Conservation (phyloP, 2,797 vertebrate species). For the Enteromius thamalakanensis region DNA sequence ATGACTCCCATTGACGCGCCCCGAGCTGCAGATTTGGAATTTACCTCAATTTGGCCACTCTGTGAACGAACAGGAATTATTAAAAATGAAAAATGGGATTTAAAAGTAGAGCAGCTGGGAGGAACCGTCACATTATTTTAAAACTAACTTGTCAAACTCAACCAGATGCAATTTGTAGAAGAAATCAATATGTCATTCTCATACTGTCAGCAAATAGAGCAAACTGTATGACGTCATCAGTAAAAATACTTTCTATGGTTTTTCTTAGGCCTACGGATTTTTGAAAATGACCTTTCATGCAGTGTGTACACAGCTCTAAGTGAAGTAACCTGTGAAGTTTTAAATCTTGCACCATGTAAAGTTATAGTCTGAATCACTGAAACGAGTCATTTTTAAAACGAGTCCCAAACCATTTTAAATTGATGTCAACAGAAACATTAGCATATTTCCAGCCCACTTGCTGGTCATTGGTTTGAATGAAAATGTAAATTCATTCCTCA, state of each 20-base stretch:
- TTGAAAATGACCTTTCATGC: too few species aligned
- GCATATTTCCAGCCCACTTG: too few species aligned
- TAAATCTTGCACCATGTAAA: too few species aligned
- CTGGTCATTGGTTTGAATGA: too few species aligned
- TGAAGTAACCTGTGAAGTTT: too few species aligned
- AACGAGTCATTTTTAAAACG: too few species aligned
- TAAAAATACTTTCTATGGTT: not conserved
- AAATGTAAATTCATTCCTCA: too few species aligned
- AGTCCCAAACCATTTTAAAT: too few species aligned
- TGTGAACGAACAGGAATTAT: not conserved
- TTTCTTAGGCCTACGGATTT: too few species aligned
- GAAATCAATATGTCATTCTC: not conserved
- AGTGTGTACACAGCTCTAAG: too few species aligned
- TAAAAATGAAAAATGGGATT: not conserved
- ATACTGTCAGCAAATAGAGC: not conserved
- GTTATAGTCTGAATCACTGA: too few species aligned
- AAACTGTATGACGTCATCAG: not conserved
- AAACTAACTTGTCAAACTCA: not conserved
- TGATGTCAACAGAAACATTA: too few species aligned
- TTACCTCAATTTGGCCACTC: not conserved
- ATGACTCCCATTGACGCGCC: not conserved
- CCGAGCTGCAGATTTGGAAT: constrained; percentile 21
- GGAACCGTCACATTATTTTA: not conserved
- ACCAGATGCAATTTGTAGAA: constrained; percentile 27
- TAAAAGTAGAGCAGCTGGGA: not conserved